Base-by-base conservation (phyloP, 2,888 invertebrate genomes). In the Drosophila neonasuta region DNA sequence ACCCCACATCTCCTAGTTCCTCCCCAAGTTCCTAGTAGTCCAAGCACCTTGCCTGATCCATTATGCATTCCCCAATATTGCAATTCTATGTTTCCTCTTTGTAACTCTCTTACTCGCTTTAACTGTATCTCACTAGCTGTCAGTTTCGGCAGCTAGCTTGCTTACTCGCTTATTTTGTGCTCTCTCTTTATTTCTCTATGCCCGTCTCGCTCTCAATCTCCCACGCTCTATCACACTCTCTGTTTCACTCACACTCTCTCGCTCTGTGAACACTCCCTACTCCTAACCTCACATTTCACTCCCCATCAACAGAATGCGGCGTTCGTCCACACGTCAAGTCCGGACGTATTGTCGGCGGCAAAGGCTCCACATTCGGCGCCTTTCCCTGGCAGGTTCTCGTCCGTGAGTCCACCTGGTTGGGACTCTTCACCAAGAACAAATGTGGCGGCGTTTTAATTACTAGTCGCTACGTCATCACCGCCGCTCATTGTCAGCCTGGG, bases 401-500 rank as follows among this genome's bases (percentile, higher is more conserved):
- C 0, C 92, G 97, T 39, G 97, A 97, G 91, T 96, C 97, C 1
- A 97, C 97, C 0, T 97, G 97, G 97, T 92, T 97, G 45, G 97
- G 97, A 0, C 93, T 97, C 17, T 97, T 97, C 91, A 97, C 97
- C 50, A 97, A 97, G 91, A 97, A 97, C 91, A 97, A 97, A 91
- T 98, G 97, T 88, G 97, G 97, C 1, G 97, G 97, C 2, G 97
- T 98, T 0, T 93, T 98, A n/a, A 96, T 97, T 82, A 96, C 96
- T 36, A 95, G 93, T 81, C 94, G 94, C 90, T 97, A 95, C 88
- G 97, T 97, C 4, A 94, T 97, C 65, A 97, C 97, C 0, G 97
- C 97, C 0, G 97, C 97, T 0, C 97, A 98, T 93, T 98, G 97
- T 91, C 97, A 97, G 89, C 97, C 97, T 45, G 97, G 97, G 96